A percentile compares a stretch with the other conserved stretches of the same genome.
phyloP scores from a whole-genome alignment of 2,113 vertebrate species.

The Austrofundulus limnaeus region DNA sequence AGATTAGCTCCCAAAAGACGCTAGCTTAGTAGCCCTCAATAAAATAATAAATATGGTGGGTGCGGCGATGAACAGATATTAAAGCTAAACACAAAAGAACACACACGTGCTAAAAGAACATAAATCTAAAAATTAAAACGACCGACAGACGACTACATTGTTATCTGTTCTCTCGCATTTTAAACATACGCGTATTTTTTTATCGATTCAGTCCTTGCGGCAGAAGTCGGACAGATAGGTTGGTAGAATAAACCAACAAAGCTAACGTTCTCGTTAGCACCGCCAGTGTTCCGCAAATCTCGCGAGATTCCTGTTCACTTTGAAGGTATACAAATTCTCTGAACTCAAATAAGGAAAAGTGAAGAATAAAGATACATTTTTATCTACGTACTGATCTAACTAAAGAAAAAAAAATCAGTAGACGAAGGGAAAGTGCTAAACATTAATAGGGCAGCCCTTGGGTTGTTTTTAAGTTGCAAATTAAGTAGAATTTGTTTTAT shows the following conservation, averaged over 20 bases:
- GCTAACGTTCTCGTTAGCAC: constrained; percentile 30
- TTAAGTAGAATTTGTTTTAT: too few relatives aligned
- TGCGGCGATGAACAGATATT: constrained; percentile 63
- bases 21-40: constrained; percentile 44
- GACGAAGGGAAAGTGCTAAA: too few relatives aligned
- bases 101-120: constrained; percentile 31
- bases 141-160: constrained; percentile 45
- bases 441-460: too few relatives aligned
- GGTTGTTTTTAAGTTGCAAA: too few relatives aligned
- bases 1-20: constrained; percentile 23
- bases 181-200: not conserved
- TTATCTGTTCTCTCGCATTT: constrained; percentile 12
- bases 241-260: constrained; percentile 19
- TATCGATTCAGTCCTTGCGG: constrained; percentile 49
- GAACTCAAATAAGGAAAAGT: too few relatives aligned
- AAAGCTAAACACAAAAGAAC: constrained; percentile 42
- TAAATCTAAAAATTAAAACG: not conserved
- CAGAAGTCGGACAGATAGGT: constrained; percentile 35
- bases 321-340: too few relatives aligned
- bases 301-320: constrained; percentile 46
- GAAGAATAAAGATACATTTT: too few relatives aligned
- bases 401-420: too few relatives aligned
- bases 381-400: too few relatives aligned
- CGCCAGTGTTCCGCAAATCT: not conserved
- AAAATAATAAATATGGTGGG: constrained; percentile 48